phyloP scores from a whole-genome alignment of 2,888 invertebrate species.

The Dascillus cervinus region DNA sequence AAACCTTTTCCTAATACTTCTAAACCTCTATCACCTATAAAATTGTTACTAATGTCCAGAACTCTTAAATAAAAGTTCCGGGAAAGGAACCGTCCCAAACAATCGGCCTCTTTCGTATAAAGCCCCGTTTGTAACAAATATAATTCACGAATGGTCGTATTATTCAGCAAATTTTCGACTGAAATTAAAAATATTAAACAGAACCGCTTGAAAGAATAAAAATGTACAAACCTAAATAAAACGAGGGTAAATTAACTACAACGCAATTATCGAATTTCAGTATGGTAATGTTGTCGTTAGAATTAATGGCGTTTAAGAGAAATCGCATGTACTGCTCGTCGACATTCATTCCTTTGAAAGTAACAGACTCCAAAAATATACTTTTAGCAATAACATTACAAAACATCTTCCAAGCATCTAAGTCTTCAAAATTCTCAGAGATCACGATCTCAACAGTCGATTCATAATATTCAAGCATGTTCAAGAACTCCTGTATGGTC shows the following conservation, averaged over 20 bases:
- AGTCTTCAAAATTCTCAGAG: constrained; percentile 30
- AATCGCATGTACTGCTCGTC: constrained; percentile 31
- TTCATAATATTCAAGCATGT: constrained; percentile 36
- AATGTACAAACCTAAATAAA: constrained; percentile 36
- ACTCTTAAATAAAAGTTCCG: constrained; percentile 32
- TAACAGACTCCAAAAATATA: constrained; percentile 4
- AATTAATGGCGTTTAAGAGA: constrained; percentile 25
- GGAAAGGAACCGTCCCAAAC: constrained; percentile 29
- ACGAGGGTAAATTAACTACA: constrained; percentile 30
- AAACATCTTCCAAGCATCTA: constrained; percentile 28
- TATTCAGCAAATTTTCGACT: constrained; percentile 33
- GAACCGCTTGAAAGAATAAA: too few relatives aligned
- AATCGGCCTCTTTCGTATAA: constrained; percentile 36
- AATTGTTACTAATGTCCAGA: constrained; percentile 37
- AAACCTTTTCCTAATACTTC: constrained; percentile 34
- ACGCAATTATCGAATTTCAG: constrained; percentile 34
- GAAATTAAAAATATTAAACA: too few relatives aligned
- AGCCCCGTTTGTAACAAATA: constrained; percentile 35
- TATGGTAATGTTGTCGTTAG: constrained; percentile 29
- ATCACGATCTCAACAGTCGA: constrained; percentile 32
- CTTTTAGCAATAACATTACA: constrained; percentile 1
- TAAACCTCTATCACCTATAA: constrained; percentile 36
- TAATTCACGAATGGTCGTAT: constrained; percentile 30
- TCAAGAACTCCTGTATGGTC: constrained; percentile 33
- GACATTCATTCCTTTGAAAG: constrained; percentile 31